Percentiles rank a stretch among this genome's conserved stretches.
phyloP scores from a whole-genome alignment of 2,888 invertebrate genomes.

The Mactromeris polynyma region DNA sequence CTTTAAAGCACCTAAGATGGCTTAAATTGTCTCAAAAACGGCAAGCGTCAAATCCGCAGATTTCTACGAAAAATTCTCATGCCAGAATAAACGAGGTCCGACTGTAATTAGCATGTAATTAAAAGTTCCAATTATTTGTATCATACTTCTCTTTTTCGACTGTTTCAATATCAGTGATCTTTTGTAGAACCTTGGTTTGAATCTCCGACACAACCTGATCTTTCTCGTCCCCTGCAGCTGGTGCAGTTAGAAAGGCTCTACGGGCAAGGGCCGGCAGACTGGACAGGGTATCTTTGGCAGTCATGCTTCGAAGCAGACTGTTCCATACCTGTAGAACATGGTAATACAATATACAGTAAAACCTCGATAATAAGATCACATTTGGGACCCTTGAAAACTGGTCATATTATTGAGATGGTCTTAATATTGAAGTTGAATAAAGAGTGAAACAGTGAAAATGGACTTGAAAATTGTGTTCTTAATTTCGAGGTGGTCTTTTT shows the following conservation, averaged over 20 bases:
- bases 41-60: too few species aligned
- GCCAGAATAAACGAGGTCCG: too few species aligned
- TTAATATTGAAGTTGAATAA: too few species aligned
- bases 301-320: slow-evolving; percentile 85
- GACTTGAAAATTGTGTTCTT: too few species aligned
- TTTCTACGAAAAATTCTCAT: too few species aligned
- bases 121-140: background rate
- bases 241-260: slow-evolving; percentile 77
- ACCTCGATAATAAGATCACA: too few species aligned
- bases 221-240: slow-evolving; percentile 28
- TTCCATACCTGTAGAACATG: slow-evolving; percentile 83
- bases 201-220: slow-evolving; percentile 60
- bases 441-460: too few species aligned
- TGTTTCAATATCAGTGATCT: slow-evolving; percentile 58
- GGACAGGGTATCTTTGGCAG: slow-evolving; percentile 84
- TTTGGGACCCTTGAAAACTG: too few species aligned
- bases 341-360: background rate
- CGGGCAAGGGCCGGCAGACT: slow-evolving; percentile 85
- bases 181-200: slow-evolving; percentile 66
- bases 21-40: too few species aligned
- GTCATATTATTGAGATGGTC: too few species aligned
- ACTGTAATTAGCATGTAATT: background rate
- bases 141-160: slow-evolving; percentile 72
- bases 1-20: too few species aligned
- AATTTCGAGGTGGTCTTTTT: too few species aligned